Evolutionary conservation across 2,113 vertebrate genomes (phyloP).

Genomic region (Rattus rattus): DNA sequence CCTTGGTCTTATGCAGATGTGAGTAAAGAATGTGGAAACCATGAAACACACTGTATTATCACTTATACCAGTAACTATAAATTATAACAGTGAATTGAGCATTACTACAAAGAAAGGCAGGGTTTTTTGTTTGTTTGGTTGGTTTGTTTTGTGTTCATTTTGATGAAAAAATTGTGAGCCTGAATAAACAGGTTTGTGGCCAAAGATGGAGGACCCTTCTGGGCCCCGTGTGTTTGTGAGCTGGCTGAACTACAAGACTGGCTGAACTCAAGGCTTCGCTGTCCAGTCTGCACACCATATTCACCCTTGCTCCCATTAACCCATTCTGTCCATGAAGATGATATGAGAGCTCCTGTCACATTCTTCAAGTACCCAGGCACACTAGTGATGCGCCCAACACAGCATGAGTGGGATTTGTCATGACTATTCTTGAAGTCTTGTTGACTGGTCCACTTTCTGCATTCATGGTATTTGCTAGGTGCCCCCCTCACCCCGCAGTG

Average conservation of each 20-base stretch:
- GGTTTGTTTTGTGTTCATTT: background rate
- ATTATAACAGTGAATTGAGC: background rate
- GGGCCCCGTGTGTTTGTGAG: background rate
- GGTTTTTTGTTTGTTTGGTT: background rate
- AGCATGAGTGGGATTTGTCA: background rate
- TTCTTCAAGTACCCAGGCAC: background rate
- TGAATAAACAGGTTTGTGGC: background rate
- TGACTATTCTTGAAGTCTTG: constrained; percentile 10
- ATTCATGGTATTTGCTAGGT: background rate
- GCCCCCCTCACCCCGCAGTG: background rate
- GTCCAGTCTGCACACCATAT: accelerated
- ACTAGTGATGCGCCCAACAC: background rate
- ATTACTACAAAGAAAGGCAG: background rate
- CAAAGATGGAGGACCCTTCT: no score
- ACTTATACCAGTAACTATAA: no score
- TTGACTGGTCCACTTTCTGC: background rate
- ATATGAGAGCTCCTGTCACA: background rate
- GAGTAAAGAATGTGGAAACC: background rate
- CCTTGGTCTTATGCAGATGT: background rate
- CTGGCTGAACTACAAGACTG: no score
- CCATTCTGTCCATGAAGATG: background rate
- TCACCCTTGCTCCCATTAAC: background rate
- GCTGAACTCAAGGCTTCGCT: background rate
- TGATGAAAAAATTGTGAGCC: background rate
- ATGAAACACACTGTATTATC: background rate